Base-by-base conservation (phyloP, 2,888 invertebrate species). In the Hemithea aestivaria region DNA sequence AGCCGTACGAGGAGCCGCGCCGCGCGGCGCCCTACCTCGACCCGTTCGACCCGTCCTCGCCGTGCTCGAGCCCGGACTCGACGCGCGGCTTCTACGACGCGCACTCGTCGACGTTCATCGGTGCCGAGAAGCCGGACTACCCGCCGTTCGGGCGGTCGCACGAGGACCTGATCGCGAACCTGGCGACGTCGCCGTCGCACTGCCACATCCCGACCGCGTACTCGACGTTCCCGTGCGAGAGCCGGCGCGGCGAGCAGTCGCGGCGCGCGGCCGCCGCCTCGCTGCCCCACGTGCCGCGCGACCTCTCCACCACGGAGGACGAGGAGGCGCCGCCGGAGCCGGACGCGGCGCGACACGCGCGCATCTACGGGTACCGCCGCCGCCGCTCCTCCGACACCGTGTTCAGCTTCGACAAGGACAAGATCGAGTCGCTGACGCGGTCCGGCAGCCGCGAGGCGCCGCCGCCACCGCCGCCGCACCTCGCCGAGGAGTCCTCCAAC, bases 351-450 rank as follows among this genome's bases (percentile, higher is more conserved):
- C 72, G 88, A 47, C 68, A 78, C 20, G 73, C 82, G 10, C 87
- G 85, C 64, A 77, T 81, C 41, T 77, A 79, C 39, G 84, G 75
- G 23, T 90, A 88, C 56, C 90, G 90, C 61, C 73, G 91, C 10
- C 90, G 92, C 3, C 89, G 92, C 8, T 92, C 92, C 27, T 92
- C 92, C n/a, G 90, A 92, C 51, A 91, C 91, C 29, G 91, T 93
- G 4, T 93, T 93, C 58, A 93, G 93, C 69, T 93, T 93, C 54
- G 93, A 93, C 61, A 92, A 93, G 64, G 93, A 93, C 50, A 90
- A 91, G 59, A 93, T 93, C 41, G 92, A 93, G 62, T 92, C 92
- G 1, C 70, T 93, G 27, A 91, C 92, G 31, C 90, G 91, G 35
- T 83, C 88, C 32, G 44, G 40, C 10, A 47, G 47, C 38, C 44